Base-by-base conservation (phyloP, 2,797 vertebrate genomes). In the Sebastiscus albofasciatus region DNA sequence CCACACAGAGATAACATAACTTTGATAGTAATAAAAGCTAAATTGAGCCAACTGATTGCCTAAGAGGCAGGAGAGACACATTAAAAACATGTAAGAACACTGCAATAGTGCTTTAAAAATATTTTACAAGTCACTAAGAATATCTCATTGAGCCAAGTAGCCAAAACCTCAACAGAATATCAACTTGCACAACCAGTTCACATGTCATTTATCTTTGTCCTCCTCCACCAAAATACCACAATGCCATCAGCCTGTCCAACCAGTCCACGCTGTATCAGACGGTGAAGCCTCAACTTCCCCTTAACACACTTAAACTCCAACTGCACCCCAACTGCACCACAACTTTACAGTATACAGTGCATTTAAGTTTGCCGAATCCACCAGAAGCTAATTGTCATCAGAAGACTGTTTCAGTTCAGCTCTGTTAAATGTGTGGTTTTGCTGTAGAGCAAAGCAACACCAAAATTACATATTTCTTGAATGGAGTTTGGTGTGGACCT, bases 161-260 rank as follows among this genome's bases (percentile, higher is more conserved):
- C 22, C 2, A 1, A 3, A 1, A 55, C 18, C 10, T 26, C 6
- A 16, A 13, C 14, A 36, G 7, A 46, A 20, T 9, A 55, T 59
- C 8, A 39, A 34, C 36, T 5, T 56, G n/a, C 26, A 20, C 9
- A 74, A 62, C 60, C 69, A 66, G 65, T 67, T 81, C 6, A 70
- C 2, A 46, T 70, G 46, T 16, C 31, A 14, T 9, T 31, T 24
- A 24, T 8, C 13, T 31, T 13, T 6, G 6, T 49, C 14, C 1
- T 33, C 24, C n/a, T 13, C 26, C 34, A 59, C 18, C 2, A 14
- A 72, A 60, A 42, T 10, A n/a, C 49, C 8, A 27, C 42, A 3
- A 46, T 27, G 14, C 22, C 14, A 27, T 22, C 22, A 20, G 8
- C 39, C 36, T 0, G 5, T 24, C 8, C n/a, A 26, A 26, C 61